These are phyloP conservation scores for Hoplodrina blanda DNA, from an alignment of 2,888 invertebrate genomes.

Conservation along the genomic window DNA sequence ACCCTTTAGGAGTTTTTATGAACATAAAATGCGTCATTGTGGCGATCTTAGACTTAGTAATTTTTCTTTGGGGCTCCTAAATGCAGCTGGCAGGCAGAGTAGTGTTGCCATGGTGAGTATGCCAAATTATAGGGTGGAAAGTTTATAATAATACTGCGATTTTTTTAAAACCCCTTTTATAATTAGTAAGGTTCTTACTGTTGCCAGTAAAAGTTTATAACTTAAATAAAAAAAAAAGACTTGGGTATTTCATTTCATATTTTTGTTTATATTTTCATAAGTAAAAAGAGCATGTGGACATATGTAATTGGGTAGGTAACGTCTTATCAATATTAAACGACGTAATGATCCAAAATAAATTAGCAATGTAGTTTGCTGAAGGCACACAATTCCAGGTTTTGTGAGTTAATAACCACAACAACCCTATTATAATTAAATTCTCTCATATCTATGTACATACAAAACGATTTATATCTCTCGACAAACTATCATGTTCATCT, in stretches of 20 bases:
- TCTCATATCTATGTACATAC: slow-evolving; percentile 69
- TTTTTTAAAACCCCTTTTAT: background rate
- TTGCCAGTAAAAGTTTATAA: background rate
- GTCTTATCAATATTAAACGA: slow-evolving; percentile 63
- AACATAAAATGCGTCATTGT: no score
- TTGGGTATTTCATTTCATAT: slow-evolving; percentile 49
- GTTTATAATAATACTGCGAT: no score
- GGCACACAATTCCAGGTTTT: slow-evolving; percentile 71
- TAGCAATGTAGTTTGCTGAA: slow-evolving; percentile 69
- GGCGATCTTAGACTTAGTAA: no score
- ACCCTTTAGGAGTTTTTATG: no score
- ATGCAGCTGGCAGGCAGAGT: no score
- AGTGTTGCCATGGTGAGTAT: no score
- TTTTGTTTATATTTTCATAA: slow-evolving; percentile 71
- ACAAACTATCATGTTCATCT: slow-evolving; percentile 61
- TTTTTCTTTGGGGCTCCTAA: no score
- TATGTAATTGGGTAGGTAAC: slow-evolving; percentile 68
- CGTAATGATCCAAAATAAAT: slow-evolving; percentile 66
- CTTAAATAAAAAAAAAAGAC: slow-evolving; percentile 30
- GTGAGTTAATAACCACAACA: slow-evolving; percentile 61
- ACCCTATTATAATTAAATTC: slow-evolving; percentile 63
- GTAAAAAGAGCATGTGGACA: slow-evolving; percentile 73
- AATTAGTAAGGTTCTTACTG: background rate
- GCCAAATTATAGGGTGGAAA: no score
- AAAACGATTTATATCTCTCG: slow-evolving; percentile 62